Conservation (phyloP, 2,797 vertebrate genomes). For the Telmatherina bonti region DNA sequence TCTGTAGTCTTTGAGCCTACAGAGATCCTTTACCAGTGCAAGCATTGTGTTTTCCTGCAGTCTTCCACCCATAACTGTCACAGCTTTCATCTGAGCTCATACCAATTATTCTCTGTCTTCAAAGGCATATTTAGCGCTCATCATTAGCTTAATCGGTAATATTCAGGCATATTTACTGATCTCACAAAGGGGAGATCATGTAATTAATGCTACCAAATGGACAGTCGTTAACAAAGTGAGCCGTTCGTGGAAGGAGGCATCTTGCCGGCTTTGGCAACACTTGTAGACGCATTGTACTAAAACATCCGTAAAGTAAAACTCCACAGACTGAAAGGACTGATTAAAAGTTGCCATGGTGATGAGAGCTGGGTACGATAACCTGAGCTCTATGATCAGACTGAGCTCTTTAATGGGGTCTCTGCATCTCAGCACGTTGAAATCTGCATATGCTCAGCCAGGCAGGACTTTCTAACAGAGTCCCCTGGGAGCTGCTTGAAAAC, state of each 20-base stretch:
- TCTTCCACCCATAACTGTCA: conserved; percentile 15
- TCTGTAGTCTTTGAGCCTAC: neutral
- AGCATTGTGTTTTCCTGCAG: conserved; percentile 5
- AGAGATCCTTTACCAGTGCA: neutral
- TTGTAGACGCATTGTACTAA: conserved; percentile 65
- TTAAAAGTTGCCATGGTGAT: conserved; percentile 50
- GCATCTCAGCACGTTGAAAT: conserved; percentile 31
- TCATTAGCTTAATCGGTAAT: conserved; percentile 54
- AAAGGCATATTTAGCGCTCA: conserved; percentile 46
- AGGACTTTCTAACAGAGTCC: conserved; percentile 24
- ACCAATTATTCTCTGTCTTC: conserved; percentile 37
- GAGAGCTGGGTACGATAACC: conserved; percentile 10
- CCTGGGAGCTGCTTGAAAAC: conserved; percentile 27
- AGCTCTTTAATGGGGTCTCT: conserved; percentile 32
- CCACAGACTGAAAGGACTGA: conserved; percentile 48
- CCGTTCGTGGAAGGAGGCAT: conserved; percentile 46
- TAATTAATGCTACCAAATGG: conserved; percentile 66
- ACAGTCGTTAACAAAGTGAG: conserved; percentile 59
- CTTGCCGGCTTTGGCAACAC: conserved; percentile 63
- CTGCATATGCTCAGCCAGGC: conserved; percentile 41
- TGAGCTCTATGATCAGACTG: conserved; percentile 18
- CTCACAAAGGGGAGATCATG: conserved; percentile 53
- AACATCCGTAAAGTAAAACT: conserved; percentile 55
- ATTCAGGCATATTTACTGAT: conserved; percentile 67
- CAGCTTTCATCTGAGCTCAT: conserved; percentile 34